Evolutionary conservation across 2,113 vertebrate genomes (phyloP), one percentile per base, ranked within the genome.

Genomic region (Nibea coibor): DNA sequence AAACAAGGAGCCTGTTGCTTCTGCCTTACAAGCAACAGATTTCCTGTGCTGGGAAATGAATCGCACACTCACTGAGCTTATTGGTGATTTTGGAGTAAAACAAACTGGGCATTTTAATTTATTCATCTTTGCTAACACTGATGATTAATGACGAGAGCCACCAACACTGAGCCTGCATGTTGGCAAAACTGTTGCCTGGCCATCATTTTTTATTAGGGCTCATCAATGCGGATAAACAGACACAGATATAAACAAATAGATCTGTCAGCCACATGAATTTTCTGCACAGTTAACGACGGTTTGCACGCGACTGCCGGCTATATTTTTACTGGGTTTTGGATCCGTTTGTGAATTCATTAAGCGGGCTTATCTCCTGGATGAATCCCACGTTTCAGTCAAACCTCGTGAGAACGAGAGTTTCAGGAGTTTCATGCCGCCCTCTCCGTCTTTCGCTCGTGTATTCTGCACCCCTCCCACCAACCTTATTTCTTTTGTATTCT

Each of bases 181-280:
- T 62, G 57, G 57, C 45, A 48, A 43, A 73, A 50, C 10, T 4
- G 24, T 14, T 35, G 47, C 16, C 48, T 63, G n/a, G 15, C 56
- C 19, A 16, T 72, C 15, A 12, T 10, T 51, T 42, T 14, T 42
- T 14, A 39, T 74, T 14, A 15, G 31, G n/a, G 24, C 59, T 75
- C 3, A 64, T 64, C 28, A 54, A 28, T 64, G 59, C 26, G 59
- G 16, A 54, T 43, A n/a, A 75, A 75, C 72, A 64, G 48, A 74
- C 35, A 62, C 45, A 57, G 14, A 47, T 20, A 48, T 0, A 61
- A 73, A 50, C 56, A 64, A 63, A 74, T 5, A 10, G 17, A 64
- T 20, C 10, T 2, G 16, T 1, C 10, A 2, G 15, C 28, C 3
- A 2, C 5, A 5, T 11, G 31, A 24, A 53, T 26, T 4, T 14